Percentiles rank a stretch among this genome's conserved stretches.
These are phyloP conservation scores for Calliphora vicina DNA, from an alignment of 1,140 invertebrate species.

Conservation along the genomic window DNA sequence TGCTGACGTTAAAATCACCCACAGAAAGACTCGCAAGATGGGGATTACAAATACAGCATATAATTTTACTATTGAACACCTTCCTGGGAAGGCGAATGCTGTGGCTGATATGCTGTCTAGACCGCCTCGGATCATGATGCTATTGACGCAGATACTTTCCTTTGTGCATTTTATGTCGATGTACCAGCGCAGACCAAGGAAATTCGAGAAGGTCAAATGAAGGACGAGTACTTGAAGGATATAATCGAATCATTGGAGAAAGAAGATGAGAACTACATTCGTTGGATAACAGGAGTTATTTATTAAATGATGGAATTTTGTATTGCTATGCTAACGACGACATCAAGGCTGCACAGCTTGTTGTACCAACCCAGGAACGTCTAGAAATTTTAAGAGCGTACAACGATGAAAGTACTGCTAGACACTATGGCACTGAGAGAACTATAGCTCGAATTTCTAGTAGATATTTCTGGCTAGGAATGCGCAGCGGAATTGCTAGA, in stretches of 20 bases:
- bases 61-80: slow-evolving; percentile 42
- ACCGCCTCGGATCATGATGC: not conserved
- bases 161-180: not conserved
- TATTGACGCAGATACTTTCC: not conserved
- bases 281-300: slow-evolving; percentile 45
- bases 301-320: slow-evolving; percentile 47
- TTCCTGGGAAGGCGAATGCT: slow-evolving; percentile 41
- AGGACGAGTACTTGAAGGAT: not conserved
- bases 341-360: slow-evolving; percentile 42
- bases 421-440: slow-evolving; percentile 49
- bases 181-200: not conserved
- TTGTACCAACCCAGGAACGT: slow-evolving; percentile 39
- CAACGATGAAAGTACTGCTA: slow-evolving; percentile 44
- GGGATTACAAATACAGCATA: slow-evolving; percentile 43
- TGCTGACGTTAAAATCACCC: slow-evolving; percentile 46
- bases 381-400: slow-evolving; percentile 33
- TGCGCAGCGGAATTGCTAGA: slow-evolving; percentile 44
- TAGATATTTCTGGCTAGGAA: slow-evolving; percentile 52
- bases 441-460: slow-evolving; percentile 44
- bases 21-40: slow-evolving; percentile 51
- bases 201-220: slow-evolving; percentile 4
- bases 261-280: slow-evolving; percentile 22
- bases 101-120: slow-evolving; percentile 40
- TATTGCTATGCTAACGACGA: slow-evolving; percentile 43
- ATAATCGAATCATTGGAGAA: not conserved